These are phyloP conservation scores for Artemia sinica DNA, from an alignment of 2,888 invertebrate species.

Conservation along the genomic window DNA sequence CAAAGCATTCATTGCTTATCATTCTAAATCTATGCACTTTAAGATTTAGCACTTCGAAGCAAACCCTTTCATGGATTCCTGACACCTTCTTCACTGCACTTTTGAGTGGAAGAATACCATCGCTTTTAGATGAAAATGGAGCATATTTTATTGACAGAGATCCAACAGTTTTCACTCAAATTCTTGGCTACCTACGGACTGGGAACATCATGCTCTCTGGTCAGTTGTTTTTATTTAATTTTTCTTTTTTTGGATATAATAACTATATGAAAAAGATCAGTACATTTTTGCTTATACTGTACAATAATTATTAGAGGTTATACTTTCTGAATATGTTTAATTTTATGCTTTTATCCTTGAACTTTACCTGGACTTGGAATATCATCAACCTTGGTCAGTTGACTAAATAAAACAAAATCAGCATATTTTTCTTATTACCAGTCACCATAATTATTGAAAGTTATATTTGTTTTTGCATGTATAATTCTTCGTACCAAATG, in stretches of 20 bases:
- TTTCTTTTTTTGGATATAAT: background rate
- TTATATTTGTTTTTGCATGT: too few relatives aligned
- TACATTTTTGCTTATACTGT: too few relatives aligned
- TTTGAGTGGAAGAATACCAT: conserved; percentile 66
- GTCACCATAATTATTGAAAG: too few relatives aligned
- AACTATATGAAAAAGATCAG: too few relatives aligned
- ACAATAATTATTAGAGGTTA: too few relatives aligned
- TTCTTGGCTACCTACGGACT: conserved; percentile 81
- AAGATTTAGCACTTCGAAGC: conserved; percentile 86
- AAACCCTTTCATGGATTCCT: conserved; percentile 87
- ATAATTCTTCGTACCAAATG: too few relatives aligned
- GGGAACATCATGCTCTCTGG: conserved; percentile 67
- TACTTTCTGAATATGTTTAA: too few relatives aligned
- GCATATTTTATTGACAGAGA: conserved; percentile 95
- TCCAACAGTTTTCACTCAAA: conserved; percentile 74
- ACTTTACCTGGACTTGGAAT: too few relatives aligned
- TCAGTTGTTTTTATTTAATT: conserved; percentile 28
- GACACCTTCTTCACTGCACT: conserved; percentile 92
- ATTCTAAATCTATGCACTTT: conserved; percentile 26
- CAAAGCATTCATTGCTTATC: conserved; percentile 13
- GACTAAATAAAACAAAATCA: too few relatives aligned
- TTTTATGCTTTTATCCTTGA: too few relatives aligned
- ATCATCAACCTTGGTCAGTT: too few relatives aligned
- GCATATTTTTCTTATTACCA: too few relatives aligned
- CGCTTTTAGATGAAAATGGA: conserved; percentile 75